Percentiles rank a stretch among this genome's conserved stretches.
Conservation (phyloP, 92 coral and sea anemone genomes). For the Actinostola sp. region DNA sequence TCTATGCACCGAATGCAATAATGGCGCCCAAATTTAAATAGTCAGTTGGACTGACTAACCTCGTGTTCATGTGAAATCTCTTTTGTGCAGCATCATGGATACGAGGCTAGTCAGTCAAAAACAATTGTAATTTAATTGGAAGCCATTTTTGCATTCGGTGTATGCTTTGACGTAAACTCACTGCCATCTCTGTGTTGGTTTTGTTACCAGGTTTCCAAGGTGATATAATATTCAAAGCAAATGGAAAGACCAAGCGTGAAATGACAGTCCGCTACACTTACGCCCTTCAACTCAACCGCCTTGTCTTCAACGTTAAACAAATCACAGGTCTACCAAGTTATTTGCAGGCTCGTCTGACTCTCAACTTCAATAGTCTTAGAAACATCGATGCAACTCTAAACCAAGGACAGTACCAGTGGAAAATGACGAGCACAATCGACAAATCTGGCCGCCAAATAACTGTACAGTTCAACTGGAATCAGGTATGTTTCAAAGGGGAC, state of each 20-base stretch:
- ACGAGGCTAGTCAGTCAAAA: no score
- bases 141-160: no score
- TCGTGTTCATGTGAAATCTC: no score
- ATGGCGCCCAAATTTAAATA: no score
- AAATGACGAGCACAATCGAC: slow-evolving; percentile 1
- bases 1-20: no score
- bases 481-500: no score
- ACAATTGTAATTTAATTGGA: no score
- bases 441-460: slow-evolving; percentile 4
- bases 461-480: slow-evolving; percentile 9
- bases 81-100: no score
- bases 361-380: background rate
- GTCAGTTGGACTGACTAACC: no score
- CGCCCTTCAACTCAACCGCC: background rate
- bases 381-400: background rate
- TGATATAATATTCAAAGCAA: background rate
- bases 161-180: no score
- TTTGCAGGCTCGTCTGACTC: background rate
- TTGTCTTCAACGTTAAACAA: background rate
- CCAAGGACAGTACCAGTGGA: background rate
- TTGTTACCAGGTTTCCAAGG: background rate
- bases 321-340: background rate
- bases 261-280: background rate
- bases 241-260: slow-evolving; percentile 13
- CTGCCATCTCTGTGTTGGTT: no score